Base-by-base conservation (phyloP, 1,140 invertebrate genomes). In the Ectropis grisescens region DNA sequence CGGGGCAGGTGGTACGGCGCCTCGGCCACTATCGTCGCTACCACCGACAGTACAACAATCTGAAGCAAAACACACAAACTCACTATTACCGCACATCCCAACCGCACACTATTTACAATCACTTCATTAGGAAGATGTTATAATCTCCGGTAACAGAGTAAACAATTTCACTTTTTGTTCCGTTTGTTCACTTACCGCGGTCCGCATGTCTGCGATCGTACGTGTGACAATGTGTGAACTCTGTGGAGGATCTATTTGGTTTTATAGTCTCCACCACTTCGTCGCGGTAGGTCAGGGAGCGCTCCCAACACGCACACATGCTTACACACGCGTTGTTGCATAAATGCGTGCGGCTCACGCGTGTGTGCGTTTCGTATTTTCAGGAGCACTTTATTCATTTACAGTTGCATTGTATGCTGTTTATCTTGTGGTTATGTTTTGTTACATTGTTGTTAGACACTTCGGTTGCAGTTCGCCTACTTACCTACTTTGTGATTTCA, bases 241-340 rank as follows among this genome's bases (percentile, higher is more conserved):
- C 13, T 19, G 26, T 38, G 31, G 7, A 24, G 22, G 11, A 13
- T 15, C 15, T 11, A 11, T n/a, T 11, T 23, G 25, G 45, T 44
- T 74, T 65, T 80, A 76, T 75, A 74, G 37, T 29, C 31, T 28
- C 69, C 75, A 67, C 69, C 68, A 47, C 75, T 58, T 47, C 52
- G 11, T 11, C 23, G 5, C 12, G 22, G 8, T 9, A n/a, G 24
- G 7, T 12, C 6, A 11, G 11, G 33, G 9, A 26, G 14, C 16
- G 16, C 16, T 4, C 16, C 3, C 3, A 19, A 8, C 16, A n/a
- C n/a, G n/a, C n/a, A 23, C 16, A 29, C 29, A 29, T 37, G 19
- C 36, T 27, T 30, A 33, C 13, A 32, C 16, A 19, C 16, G 16
- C 16, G 16, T 8, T 19, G 8, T 19, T 19, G 16, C 16, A 8